Conservation (phyloP, 2,888 invertebrate species). For the Nomada lathburiana region DNA sequence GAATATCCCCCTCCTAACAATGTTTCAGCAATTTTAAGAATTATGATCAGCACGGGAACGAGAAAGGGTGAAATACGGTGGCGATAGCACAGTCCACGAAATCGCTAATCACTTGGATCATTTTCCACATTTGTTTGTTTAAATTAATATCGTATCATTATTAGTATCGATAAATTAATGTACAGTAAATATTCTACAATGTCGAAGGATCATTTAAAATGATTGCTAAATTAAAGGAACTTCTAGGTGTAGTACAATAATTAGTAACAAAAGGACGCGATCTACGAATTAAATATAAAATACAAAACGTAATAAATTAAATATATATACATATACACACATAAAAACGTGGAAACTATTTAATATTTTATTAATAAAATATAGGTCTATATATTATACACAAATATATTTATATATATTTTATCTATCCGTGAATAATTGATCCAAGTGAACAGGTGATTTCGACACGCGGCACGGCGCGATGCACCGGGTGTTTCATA, state of each 20-base stretch:
- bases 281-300: conserved; percentile 17
- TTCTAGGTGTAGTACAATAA: conserved; percentile 13
- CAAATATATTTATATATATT: conserved; percentile 9
- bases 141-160: neutral
- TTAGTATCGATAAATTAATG: neutral
- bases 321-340: conserved; percentile 6
- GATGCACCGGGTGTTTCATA: neutral
- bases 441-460: conserved; percentile 32
- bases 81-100: neutral
- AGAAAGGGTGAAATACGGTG: neutral
- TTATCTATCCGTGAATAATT: neutral
- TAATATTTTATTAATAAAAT: conserved; percentile 24
- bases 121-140: neutral
- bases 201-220: neutral
- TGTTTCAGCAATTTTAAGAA: neutral
- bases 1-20: neutral
- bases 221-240: conserved; percentile 50
- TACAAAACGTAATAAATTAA: conserved; percentile 45
- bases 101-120: conserved; percentile 8
- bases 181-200: conserved; percentile 14
- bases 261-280: conserved; percentile 6
- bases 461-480: neutral
- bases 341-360: conserved; percentile 27
- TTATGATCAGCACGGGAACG: neutral
- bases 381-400: neutral